Evolutionary conservation across 2,113 vertebrate species (phyloP), one percentile per base, ranked within the genome.

Genomic region (Brachypodius melanocephalos): DNA sequence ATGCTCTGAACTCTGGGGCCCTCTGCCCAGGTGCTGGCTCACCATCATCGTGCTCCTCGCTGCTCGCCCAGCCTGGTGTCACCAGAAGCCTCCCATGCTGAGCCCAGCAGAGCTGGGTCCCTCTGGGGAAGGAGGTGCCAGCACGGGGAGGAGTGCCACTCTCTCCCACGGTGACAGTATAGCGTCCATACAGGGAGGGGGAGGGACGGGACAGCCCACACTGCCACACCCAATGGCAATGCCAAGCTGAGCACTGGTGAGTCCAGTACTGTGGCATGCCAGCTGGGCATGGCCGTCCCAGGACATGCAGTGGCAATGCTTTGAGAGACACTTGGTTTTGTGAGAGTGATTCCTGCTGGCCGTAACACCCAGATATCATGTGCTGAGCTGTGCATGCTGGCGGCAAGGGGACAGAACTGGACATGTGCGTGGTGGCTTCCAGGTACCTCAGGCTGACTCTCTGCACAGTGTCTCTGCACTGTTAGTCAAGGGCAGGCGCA

Each of bases 301-400:
- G 31, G n/a, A 48, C 75, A 52, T 0, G 0, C n/a, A 16, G 48
- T 63, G 82, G 12, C 69, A 71, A 29, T 31, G 48, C 18, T 78
- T 61, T 3, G 5, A 54, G 65, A 72, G 40, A 59, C 0, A 1
- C 34, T 63, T 63, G 57, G 7, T 14, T 76, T 89, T 62, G 42
- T 42, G 49, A 63, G 32, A 90, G 17, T 3, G 2, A 66, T 63
- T 93, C 32, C 62, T 75, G 52, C 26, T 32, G 49, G 10, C 22
- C 1, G 0, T 49, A 55, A 15, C 0, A 3, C 24, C 22, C 32
- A 32, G 32, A 9, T 34, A 10, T 6, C 26, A 8, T 1, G 2
- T 43, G 48, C 34, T 0, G 6, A 75, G 48, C n/a, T 55, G 31
- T 61, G 49, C 0, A 0, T 54, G 48, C 32, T 3, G 3, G 51